Evolutionary conservation across 92 coral and sea anemone species (phyloP).

Genomic region (Isaurus tuberculatus): DNA sequence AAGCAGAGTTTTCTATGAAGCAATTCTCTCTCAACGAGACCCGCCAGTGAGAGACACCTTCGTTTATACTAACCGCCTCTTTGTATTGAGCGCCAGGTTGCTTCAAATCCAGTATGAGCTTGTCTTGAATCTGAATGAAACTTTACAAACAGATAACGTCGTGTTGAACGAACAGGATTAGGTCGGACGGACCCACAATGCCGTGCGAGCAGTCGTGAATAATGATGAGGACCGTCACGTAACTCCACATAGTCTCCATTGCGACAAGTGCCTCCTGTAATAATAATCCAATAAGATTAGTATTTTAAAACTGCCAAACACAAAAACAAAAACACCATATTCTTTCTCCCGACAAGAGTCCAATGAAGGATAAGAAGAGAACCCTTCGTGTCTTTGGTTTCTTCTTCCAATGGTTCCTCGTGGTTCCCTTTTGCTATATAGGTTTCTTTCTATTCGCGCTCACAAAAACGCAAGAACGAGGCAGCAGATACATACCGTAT

Average conservation of each 20-base stretch:
- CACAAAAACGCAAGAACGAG: too few relatives aligned
- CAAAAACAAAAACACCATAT: neutral
- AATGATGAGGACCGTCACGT: conserved; percentile 70
- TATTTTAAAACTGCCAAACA: neutral
- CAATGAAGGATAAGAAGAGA: neutral
- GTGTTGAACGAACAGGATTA: conserved; percentile 53
- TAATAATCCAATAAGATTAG: neutral
- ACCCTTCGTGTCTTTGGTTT: too few relatives aligned
- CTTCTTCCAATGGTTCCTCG: too few relatives aligned
- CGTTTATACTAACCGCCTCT: conserved; percentile 34
- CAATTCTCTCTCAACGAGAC: too few relatives aligned
- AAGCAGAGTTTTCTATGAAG: too few relatives aligned
- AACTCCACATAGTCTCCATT: conserved; percentile 67
- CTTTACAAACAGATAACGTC: conserved; percentile 62
- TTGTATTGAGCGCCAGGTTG: conserved; percentile 58
- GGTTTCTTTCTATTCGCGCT: too few relatives aligned
- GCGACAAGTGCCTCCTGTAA: conserved; percentile 60
- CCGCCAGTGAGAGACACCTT: too few relatives aligned
- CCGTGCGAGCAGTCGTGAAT: conserved; percentile 62
- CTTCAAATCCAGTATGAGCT: conserved; percentile 69
- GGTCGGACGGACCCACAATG: conserved; percentile 71
- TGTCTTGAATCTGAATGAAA: conserved; percentile 64
- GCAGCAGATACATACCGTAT: too few relatives aligned
- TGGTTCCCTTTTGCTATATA: too few relatives aligned
- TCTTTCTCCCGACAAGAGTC: neutral